Evolutionary conservation across 2,113 vertebrate genomes (phyloP).

Genomic region (Lophura nycthemera): DNA sequence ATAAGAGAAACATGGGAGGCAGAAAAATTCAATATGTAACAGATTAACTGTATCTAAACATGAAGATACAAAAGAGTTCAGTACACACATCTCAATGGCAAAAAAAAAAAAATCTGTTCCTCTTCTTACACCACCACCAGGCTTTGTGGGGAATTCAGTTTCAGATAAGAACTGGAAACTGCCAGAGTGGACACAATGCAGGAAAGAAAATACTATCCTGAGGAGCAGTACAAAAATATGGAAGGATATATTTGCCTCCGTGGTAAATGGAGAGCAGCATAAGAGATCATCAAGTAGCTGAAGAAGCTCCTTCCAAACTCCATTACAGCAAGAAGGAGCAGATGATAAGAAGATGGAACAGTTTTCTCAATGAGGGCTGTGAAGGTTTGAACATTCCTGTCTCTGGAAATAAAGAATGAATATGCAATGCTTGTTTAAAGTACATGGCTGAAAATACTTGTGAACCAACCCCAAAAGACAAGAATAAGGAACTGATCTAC

Average conservation of each 20-base stretch:
- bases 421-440: not conserved
- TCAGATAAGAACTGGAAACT: not conserved
- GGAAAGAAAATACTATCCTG: not conserved
- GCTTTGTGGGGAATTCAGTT: not conserved
- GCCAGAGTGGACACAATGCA: not conserved
- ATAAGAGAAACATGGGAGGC: not conserved
- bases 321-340: not conserved
- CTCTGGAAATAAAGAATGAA: not conserved
- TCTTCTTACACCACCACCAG: not conserved
- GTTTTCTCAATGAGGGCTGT: not conserved
- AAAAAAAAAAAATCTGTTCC: not conserved
- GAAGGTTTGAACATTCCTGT: not conserved
- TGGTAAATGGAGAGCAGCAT: not conserved
- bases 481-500: not conserved
- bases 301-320: not conserved
- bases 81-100: not conserved
- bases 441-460: accelerated
- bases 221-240: not conserved
- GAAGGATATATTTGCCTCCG: not conserved
- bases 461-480: not conserved
- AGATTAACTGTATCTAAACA: not conserved
- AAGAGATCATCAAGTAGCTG: not conserved
- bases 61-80: not conserved
- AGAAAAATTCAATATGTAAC: not conserved
- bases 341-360: not conserved